Conservation (phyloP, 2,797 vertebrate species). For the Spea hammondii region DNA sequence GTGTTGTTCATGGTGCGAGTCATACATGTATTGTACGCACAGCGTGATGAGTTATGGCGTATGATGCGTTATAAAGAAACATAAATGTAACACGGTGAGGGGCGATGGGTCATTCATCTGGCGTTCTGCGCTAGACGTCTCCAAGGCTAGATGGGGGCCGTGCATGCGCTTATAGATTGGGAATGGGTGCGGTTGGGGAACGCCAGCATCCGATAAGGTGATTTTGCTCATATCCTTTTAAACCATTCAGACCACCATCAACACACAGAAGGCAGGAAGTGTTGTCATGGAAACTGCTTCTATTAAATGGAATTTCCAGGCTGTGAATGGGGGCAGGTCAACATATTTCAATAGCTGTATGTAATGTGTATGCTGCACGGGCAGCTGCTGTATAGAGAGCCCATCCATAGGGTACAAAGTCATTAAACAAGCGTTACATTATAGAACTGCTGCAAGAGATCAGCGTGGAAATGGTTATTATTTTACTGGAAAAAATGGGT, state of each 20-base stretch:
- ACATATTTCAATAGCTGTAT: conserved; percentile 1
- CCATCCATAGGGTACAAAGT: too few species aligned
- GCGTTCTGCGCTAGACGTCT: neutral
- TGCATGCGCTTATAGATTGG: conserved; percentile 2
- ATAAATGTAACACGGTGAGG: too few species aligned
- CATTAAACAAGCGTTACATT: too few species aligned
- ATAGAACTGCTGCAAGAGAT: too few species aligned
- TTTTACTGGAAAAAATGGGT: too few species aligned
- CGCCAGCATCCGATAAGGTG: conserved; percentile 27
- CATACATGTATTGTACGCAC: too few species aligned
- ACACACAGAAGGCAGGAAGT: conserved; percentile 35
- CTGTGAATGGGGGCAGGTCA: conserved; percentile 33
- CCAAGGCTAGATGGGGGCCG: conserved; percentile 6
- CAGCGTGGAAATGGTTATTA: too few species aligned
- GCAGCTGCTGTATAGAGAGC: neutral
- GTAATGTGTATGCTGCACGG: neutral
- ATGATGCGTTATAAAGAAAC: too few species aligned
- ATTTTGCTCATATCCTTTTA: conserved; percentile 39
- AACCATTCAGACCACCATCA: conserved; percentile 37
- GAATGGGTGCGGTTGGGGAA: conserved; percentile 13
- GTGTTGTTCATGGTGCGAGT: too few species aligned
- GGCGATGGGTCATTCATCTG: neutral
- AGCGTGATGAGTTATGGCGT: too few species aligned
- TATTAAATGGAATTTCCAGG: conserved; percentile 42
- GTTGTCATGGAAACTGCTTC: conserved; percentile 32